Conservation (phyloP, 2,113 vertebrate species). For the Rhabdornis inornatus region DNA sequence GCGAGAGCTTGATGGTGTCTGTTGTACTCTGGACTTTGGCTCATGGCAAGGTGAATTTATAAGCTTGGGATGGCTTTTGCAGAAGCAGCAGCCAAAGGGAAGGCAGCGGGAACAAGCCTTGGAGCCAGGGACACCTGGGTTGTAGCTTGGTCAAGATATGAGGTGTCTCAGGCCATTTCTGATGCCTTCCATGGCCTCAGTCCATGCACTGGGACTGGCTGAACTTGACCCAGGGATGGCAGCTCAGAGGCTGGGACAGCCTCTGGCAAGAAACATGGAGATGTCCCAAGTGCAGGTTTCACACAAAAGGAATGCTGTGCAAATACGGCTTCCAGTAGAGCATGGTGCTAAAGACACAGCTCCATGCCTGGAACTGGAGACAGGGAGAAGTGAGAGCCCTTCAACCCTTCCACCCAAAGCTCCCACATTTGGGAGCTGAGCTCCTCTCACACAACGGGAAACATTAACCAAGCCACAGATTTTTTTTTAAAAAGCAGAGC, state of each 20-base stretch:
- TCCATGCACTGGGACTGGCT: background rate
- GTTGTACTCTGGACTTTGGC: background rate
- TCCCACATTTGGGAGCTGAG: background rate
- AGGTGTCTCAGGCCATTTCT: background rate
- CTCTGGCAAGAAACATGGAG: background rate
- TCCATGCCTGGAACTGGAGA: background rate
- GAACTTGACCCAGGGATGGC: background rate
- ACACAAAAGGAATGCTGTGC: background rate
- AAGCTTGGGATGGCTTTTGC: background rate
- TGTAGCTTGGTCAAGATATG: background rate
- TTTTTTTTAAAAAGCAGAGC: background rate
- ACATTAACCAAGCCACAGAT: background rate
- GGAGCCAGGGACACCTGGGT: background rate
- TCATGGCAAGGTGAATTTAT: background rate
- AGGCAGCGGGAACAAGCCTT: background rate
- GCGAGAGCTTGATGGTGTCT: rapidly evolving
- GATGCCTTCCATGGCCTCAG: background rate
- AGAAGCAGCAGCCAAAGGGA: background rate
- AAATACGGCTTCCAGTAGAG: background rate
- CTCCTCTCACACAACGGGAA: background rate
- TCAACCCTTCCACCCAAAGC: background rate
- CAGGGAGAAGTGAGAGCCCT: background rate
- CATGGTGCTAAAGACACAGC: background rate
- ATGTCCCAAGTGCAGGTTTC: background rate
- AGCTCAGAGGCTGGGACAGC: background rate